Conservation (phyloP, 2,113 vertebrate species). For the Peromyscus californicus region DNA sequence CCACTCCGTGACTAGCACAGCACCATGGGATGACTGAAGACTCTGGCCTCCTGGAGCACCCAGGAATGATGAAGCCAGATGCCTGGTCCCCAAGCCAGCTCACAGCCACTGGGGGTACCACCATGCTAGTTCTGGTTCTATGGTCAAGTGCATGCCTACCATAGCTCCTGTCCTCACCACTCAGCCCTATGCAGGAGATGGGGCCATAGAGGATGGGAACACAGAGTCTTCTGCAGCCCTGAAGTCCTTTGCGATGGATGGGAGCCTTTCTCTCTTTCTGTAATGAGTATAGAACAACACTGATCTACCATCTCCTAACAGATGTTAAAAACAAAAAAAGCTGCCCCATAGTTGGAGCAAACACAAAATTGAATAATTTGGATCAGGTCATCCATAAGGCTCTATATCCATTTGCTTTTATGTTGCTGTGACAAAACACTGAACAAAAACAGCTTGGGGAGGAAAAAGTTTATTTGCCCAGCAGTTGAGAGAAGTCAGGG, state of each 20-base stretch:
- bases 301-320: not conserved
- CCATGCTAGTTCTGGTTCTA: not conserved
- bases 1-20: constrained; percentile 25
- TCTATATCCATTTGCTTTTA: not conserved
- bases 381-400: not conserved
- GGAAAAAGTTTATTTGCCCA: not conserved
- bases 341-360: not conserved
- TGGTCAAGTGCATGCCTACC: accelerated
- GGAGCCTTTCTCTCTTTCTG: not conserved
- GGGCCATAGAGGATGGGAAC: not conserved
- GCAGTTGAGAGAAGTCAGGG: not conserved
- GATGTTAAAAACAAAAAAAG: not conserved
- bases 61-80: not conserved
- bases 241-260: accelerated
- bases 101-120: not conserved
- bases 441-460: not conserved
- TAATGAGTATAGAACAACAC: not conserved
- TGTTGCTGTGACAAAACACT: not conserved
- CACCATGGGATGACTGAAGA: not conserved
- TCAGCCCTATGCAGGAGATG: not conserved
- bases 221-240: not conserved
- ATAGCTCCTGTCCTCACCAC: accelerated
- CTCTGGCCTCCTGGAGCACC: not conserved
- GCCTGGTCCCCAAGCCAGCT: no score
- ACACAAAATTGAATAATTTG: not conserved